Conservation (phyloP, 2,888 invertebrate species). For the Ormyrus thymus region DNA sequence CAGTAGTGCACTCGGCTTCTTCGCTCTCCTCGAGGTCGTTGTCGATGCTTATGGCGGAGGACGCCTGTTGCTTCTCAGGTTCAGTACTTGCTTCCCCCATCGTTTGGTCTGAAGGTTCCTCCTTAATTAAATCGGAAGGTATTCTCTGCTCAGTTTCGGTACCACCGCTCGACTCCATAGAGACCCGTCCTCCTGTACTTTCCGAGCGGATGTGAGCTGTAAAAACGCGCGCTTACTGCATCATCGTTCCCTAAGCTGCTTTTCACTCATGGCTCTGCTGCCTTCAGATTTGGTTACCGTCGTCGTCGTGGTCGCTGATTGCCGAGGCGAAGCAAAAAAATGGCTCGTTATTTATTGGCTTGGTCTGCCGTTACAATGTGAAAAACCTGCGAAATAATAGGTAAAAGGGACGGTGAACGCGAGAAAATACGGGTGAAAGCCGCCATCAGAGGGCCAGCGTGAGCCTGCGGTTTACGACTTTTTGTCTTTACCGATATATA, state of each 20-base stretch:
- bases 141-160: neutral
- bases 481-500: neutral
- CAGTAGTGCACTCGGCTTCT: slow-evolving; percentile 68
- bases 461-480: too few relatives aligned
- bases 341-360: too few relatives aligned
- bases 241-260: slow-evolving; percentile 11
- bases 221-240: neutral
- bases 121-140: slow-evolving; percentile 63
- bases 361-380: too few relatives aligned
- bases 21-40: slow-evolving; percentile 66
- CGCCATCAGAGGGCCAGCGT: slow-evolving; percentile 47
- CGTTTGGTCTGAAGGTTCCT: slow-evolving; percentile 68
- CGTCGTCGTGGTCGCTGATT: too few relatives aligned
- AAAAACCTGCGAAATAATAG: neutral
- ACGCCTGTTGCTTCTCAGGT: slow-evolving; percentile 59
- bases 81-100: slow-evolving; percentile 5
- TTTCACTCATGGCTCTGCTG: slow-evolving; percentile 1
- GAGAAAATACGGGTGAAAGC: slow-evolving; percentile 44
- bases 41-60: slow-evolving; percentile 56
- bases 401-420: slow-evolving; percentile 26
- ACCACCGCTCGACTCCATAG: slow-evolving; percentile 33
- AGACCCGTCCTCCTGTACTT: neutral
- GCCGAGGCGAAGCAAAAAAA: too few relatives aligned
- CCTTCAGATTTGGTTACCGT: neutral
- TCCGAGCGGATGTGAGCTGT: neutral